A percentile compares a stretch with the other conserved stretches of the same genome.
These are phyloP conservation scores for Phyllostomus discolor DNA, from an alignment of 2,113 vertebrate species.

Conservation along the genomic window DNA sequence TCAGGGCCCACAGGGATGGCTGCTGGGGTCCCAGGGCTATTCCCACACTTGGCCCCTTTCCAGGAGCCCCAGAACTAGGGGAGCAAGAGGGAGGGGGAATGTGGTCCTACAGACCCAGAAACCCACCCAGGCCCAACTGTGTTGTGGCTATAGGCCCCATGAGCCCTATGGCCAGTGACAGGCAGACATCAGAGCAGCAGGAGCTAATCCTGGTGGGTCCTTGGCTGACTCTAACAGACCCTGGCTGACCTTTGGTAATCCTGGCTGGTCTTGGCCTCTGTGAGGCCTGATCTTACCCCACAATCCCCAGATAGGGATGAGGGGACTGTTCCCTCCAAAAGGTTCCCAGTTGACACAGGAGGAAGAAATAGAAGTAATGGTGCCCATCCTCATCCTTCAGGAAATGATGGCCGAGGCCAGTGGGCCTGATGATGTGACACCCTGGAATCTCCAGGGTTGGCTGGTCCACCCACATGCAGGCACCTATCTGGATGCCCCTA, in stretches of 20 bases:
- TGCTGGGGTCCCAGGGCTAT: too few relatives aligned
- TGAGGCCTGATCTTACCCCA: too few relatives aligned
- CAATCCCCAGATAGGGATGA: background rate
- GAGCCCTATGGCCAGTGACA: background rate
- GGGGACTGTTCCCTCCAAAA: background rate
- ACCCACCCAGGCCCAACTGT: background rate
- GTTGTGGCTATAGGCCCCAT: background rate
- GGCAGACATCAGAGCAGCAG: background rate
- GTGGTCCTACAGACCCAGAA: fast-evolving
- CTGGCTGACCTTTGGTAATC: background rate
- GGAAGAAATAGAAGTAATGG: background rate
- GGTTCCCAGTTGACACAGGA: background rate
- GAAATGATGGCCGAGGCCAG: background rate
- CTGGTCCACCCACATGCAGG: too few relatives aligned
- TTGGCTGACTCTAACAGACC: too few relatives aligned
- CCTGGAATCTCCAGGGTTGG: background rate
- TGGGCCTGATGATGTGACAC: background rate
- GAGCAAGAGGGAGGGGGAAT: background rate
- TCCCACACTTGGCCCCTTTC: background rate
- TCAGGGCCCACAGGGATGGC: background rate
- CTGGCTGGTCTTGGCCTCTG: background rate
- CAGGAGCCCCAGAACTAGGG: background rate
- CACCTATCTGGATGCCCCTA: background rate
- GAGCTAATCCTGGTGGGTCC: background rate
- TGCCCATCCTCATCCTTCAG: too few relatives aligned